Base-by-base conservation (phyloP, 2,888 invertebrate species). In the Abrostola tripartita region DNA sequence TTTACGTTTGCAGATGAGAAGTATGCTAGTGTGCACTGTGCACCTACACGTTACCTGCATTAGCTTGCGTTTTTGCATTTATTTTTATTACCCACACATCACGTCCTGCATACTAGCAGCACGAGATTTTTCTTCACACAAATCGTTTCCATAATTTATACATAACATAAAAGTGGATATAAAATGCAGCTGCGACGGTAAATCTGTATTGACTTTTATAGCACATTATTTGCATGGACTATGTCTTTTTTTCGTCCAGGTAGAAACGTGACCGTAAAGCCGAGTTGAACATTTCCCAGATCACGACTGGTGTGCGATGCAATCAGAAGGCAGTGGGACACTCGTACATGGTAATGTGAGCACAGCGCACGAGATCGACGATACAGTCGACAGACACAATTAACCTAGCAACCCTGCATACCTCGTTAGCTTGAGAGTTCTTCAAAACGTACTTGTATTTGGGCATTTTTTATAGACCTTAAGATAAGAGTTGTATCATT, bases 201-300 rank as follows among this genome's bases (percentile, higher is more conserved):
- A 85, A 83, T 84, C 76, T 76, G 40, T 80, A 84, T 83, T 79
- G 81, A 85, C 81, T 86, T 86, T 88, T 87, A 87, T 86, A 79
- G 82, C 81, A 81, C 78, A 83, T 85, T 91, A 90, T 90, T 91
- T 88, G 89, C 90, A 87, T 90, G 78, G 81, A 81, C 83, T 85
- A 82, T 68, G 52, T 70, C 9, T 79, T 71, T 75, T 78, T 85
- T 79, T 86, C 79, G 81, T 84, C 81, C 84, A 85, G 84, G 85
- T 84, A 88, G 83, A 89, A 92, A 92, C 92, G 92, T 93, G 92
- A 91, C 91, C 82, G 81, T 78, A 76, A 81, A 85, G 78, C 81
- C 83, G 84, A 86, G 82, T 53, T 82, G 83, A 81, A 82, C 82
- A 85, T 89, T 89, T 87, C 83, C 85, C 84, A 83, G 86, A 89